Conservation (phyloP, 1,140 invertebrate genomes). For the Brachystomella parvula region DNA sequence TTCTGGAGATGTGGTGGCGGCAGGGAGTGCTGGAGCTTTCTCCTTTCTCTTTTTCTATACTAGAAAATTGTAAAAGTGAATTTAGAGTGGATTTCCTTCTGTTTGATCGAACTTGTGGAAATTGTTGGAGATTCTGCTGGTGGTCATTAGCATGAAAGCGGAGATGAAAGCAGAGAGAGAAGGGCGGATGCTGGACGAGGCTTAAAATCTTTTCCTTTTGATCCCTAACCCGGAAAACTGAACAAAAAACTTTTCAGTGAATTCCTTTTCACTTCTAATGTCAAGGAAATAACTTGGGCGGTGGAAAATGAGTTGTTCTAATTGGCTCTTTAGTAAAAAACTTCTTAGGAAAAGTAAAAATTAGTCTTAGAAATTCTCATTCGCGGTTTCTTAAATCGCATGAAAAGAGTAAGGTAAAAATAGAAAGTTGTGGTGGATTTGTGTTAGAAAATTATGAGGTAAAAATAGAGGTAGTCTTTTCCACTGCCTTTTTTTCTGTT, state of each 20-base stretch:
- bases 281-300: background rate
- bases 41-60: too few species aligned
- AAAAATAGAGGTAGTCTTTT: background rate
- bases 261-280: background rate
- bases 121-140: background rate
- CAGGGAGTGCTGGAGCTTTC: background rate
- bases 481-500: background rate
- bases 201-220: background rate
- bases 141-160: slow-evolving; percentile 1
- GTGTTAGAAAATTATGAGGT: background rate
- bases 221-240: background rate
- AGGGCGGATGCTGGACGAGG: background rate
- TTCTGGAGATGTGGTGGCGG: too few species aligned
- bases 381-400: background rate
- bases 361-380: background rate
- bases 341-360: too few species aligned
- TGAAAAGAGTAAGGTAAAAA: background rate
- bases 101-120: background rate
- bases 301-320: background rate
- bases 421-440: background rate
- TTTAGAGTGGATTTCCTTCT: slow-evolving; percentile 2
- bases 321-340: background rate
- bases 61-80: slow-evolving; percentile 9
- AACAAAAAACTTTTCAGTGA: too few species aligned
- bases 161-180: background rate